These are phyloP conservation scores for Plestiodon gilberti DNA, from an alignment of 2,113 vertebrate species.

Conservation along the genomic window DNA sequence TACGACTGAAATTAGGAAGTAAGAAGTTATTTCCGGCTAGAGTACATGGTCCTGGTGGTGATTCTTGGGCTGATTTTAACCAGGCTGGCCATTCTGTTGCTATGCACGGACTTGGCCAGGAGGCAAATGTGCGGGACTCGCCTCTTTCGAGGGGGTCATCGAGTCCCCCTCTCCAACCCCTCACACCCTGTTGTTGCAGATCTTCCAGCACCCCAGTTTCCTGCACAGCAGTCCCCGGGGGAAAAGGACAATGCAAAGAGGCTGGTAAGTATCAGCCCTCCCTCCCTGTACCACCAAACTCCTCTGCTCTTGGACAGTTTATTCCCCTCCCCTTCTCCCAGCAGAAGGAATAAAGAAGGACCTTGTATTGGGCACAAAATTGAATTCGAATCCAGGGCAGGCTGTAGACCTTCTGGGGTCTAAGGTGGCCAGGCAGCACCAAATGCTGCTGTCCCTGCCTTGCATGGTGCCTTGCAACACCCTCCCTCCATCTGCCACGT, in stretches of 20 bases:
- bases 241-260: accelerated
- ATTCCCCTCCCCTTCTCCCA: too few relatives aligned
- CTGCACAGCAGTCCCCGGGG: accelerated
- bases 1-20: too few relatives aligned
- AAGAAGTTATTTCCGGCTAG: too few relatives aligned
- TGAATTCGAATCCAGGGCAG: too few relatives aligned
- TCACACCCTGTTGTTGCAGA: conserved; percentile 16
- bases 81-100: not conserved
- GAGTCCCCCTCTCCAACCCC: not conserved
- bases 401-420: too few relatives aligned
- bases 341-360: not conserved
- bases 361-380: not conserved
- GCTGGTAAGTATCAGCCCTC: conserved; percentile 30
- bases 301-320: too few relatives aligned
- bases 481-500: too few relatives aligned
- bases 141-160: not conserved
- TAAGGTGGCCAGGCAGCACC: too few relatives aligned
- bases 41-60: too few relatives aligned
- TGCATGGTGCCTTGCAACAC: too few relatives aligned
- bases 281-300: not conserved
- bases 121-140: not conserved
- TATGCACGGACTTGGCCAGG: not conserved
- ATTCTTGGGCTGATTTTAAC: not conserved
- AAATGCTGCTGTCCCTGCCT: too few relatives aligned
- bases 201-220: not conserved